These are phyloP conservation scores for Speoplatyrhinus poulsoni DNA, from an alignment of 2,113 vertebrate species.

Conservation along the genomic window DNA sequence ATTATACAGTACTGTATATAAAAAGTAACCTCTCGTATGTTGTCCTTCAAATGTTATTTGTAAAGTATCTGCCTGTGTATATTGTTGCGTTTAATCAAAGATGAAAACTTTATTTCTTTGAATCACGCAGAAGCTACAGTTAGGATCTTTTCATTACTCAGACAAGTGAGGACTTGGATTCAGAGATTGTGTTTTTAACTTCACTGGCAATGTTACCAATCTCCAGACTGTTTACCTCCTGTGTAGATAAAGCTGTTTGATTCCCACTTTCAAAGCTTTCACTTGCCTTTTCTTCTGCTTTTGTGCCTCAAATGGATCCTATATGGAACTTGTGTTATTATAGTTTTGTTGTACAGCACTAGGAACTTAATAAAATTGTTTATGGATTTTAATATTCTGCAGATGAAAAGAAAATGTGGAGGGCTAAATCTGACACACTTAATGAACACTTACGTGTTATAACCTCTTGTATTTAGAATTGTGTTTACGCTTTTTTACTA, in stretches of 20 bases:
- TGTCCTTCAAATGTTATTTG: constrained; percentile 43
- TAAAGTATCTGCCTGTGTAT: constrained; percentile 29
- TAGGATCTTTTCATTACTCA: constrained; percentile 43
- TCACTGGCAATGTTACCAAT: constrained; percentile 40
- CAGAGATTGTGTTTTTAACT: constrained; percentile 33
- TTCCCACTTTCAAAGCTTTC: constrained; percentile 56
- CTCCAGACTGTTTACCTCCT: constrained; percentile 50
- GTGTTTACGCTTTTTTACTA: neutral
- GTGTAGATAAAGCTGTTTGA: constrained; percentile 57
- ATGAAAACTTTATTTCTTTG: constrained; percentile 42
- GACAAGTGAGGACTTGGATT: constrained; percentile 59
- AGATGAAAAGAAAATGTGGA: neutral
- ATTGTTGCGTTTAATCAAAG: constrained; percentile 37
- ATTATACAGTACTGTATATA: neutral
- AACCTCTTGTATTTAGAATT: too few species aligned
- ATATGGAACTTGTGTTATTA: constrained; percentile 21
- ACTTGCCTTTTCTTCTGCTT: constrained; percentile 36
- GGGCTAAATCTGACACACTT: neutral
- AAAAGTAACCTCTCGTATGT: constrained; percentile 17
- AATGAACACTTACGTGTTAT: neutral
- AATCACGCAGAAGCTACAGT: constrained; percentile 16
- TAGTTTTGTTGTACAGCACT: constrained; percentile 9
- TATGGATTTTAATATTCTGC: neutral
- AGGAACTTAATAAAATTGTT: constrained; percentile 16
- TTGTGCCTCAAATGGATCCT: constrained; percentile 46